Conservation (phyloP, 2,113 vertebrate genomes). For the Oryzias javanicus region DNA sequence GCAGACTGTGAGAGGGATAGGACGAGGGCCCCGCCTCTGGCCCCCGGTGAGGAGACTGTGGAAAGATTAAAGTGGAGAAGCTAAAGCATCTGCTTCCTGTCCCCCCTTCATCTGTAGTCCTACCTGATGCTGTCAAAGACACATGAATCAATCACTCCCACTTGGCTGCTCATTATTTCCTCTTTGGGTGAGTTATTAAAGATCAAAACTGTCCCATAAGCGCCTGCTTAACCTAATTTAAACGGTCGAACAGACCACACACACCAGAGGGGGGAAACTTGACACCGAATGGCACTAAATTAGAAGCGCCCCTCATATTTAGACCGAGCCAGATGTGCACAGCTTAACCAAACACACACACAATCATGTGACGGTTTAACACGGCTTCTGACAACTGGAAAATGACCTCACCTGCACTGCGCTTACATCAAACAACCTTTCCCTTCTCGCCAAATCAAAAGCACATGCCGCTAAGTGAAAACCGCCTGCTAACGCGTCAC, state of each 20-base stretch:
- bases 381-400: conserved; percentile 50
- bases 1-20: conserved; percentile 65
- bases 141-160: conserved; percentile 49
- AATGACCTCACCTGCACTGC: conserved; percentile 76
- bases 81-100: conserved; percentile 45
- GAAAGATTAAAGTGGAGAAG: conserved; percentile 38
- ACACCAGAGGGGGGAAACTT: conserved; percentile 7
- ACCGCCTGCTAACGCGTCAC: conserved; percentile 38
- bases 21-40: conserved; percentile 50
- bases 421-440: conserved; percentile 72
- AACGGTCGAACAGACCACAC: conserved; percentile 36
- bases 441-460: conserved; percentile 63
- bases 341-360: conserved; percentile 22
- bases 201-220: conserved; percentile 1
- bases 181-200: conserved; percentile 30
- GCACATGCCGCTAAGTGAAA: conserved; percentile 65
- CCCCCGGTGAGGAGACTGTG: conserved; percentile 63
- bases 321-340: conserved; percentile 38
- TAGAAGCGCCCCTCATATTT: conserved; percentile 26
- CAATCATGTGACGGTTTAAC: conserved; percentile 21
- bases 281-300: conserved; percentile 28
- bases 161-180: conserved; percentile 5
- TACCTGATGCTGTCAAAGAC: conserved; percentile 38
- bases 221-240: conserved; percentile 10
- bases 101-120: conserved; percentile 12